Percentiles rank a stretch among this genome's conserved stretches.
These are phyloP conservation scores for Heliconius hewitsoni DNA, from an alignment of 1,140 invertebrate genomes.

Conservation along the genomic window DNA sequence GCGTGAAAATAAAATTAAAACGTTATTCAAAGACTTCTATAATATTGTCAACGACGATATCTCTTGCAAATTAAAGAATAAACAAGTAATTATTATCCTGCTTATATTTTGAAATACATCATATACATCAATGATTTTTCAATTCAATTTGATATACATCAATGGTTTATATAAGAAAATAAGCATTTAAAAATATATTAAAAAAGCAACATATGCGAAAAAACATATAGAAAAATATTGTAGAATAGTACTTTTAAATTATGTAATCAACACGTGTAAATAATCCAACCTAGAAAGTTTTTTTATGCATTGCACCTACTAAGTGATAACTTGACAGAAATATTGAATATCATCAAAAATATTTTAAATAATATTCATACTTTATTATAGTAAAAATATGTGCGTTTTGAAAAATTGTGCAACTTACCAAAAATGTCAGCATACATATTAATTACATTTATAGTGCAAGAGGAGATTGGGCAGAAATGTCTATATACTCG, in stretches of 20 bases:
- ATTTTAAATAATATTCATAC: neutral
- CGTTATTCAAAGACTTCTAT: too few species aligned
- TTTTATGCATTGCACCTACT: neutral
- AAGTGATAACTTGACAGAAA: neutral
- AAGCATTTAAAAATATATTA: neutral
- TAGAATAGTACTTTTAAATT: neutral
- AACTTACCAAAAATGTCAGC: neutral
- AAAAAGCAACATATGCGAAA: neutral
- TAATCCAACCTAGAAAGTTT: constrained; percentile 6
- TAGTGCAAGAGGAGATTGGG: neutral
- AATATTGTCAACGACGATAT: too few species aligned
- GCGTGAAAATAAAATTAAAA: too few species aligned
- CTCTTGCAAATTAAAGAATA: neutral
- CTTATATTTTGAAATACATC: too few species aligned
- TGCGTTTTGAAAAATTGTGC: neutral
- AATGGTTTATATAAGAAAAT: neutral
- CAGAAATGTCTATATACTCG: neutral
- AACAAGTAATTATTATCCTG: neutral
- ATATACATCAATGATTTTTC: neutral
- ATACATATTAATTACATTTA: neutral
- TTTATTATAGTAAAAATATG: neutral
- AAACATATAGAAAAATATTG: too few species aligned
- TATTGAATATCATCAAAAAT: constrained; percentile 6
- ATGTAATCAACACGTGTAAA: constrained; percentile 15
- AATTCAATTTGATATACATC: too few species aligned